Evolutionary conservation across 2,113 vertebrate genomes (phyloP).

Genomic region (Lagopus leucura): DNA sequence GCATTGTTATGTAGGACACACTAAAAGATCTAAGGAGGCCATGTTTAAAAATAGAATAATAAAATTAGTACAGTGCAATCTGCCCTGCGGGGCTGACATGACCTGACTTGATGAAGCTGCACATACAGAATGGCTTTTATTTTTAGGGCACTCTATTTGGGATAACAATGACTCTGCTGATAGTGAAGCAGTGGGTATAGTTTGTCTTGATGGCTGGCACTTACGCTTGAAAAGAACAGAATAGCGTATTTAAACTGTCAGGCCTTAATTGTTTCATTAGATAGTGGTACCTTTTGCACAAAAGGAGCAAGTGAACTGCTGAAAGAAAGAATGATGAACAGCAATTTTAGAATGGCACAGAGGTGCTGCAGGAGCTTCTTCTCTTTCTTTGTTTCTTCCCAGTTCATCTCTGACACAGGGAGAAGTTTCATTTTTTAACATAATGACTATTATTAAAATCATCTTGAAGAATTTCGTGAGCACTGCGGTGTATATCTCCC

Average conservation of each 20-base stretch:
- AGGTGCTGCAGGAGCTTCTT: slow-evolving; percentile 56
- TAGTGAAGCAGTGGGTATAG: slow-evolving; percentile 73
- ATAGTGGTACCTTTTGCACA: slow-evolving; percentile 72
- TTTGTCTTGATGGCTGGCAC: slow-evolving; percentile 78
- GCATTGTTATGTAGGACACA: slow-evolving; percentile 73
- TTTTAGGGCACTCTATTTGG: slow-evolving; percentile 81
- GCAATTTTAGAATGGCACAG: slow-evolving; percentile 63
- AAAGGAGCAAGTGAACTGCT: slow-evolving; percentile 64
- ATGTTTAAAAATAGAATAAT: slow-evolving; percentile 81
- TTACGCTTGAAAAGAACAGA: slow-evolving; percentile 75
- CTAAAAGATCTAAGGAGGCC: slow-evolving; percentile 71
- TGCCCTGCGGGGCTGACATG: slow-evolving; percentile 74
- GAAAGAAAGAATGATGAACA: slow-evolving; percentile 77
- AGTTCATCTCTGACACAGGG: slow-evolving; percentile 67
- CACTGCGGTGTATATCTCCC: not conserved
- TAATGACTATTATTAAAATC: slow-evolving; percentile 75
- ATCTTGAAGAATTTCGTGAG: slow-evolving; percentile 60
- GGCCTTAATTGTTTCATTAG: slow-evolving; percentile 83
- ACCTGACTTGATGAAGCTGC: slow-evolving; percentile 80
- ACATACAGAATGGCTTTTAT: slow-evolving; percentile 77
- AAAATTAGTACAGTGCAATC: slow-evolving; percentile 78
- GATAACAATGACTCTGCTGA: slow-evolving; percentile 79
- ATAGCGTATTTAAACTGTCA: slow-evolving; percentile 79
- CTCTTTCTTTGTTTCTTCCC: slow-evolving; percentile 69
- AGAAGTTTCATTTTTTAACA: slow-evolving; percentile 68